phyloP scores from a whole-genome alignment of 1,140 invertebrate species.

The Radopholus similis region DNA sequence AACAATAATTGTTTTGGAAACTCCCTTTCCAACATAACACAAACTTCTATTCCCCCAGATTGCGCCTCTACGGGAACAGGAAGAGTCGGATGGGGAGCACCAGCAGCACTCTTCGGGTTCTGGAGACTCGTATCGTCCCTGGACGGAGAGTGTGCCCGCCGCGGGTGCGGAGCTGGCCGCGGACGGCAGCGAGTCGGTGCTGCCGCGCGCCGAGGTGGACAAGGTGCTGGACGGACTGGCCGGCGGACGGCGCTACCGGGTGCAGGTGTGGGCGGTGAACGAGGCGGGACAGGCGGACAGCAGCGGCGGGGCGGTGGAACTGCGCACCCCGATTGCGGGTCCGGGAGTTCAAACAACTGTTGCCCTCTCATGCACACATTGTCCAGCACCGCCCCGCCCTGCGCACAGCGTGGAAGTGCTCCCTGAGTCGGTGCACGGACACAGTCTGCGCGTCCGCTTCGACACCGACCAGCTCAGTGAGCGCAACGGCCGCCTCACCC shows the following conservation, averaged over 20 bases:
- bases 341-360: not conserved
- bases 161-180: not conserved
- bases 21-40: not conserved
- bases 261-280: conserved; percentile 49
- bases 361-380: too few relatives aligned
- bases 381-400: conserved; percentile 40
- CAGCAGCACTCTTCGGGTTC: not conserved
- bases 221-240: conserved; percentile 46
- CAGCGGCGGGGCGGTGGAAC: not conserved
- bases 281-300: conserved; percentile 45
- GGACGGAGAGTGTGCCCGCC: conserved; percentile 40
- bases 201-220: not conserved
- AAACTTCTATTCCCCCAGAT: not conserved
- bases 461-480: conserved; percentile 42
- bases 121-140: conserved; percentile 19
- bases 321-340: conserved; percentile 7
- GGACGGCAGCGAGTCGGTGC: not conserved
- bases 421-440: conserved; percentile 29
- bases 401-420: conserved; percentile 42
- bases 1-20: not conserved
- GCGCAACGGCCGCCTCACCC: conserved; percentile 46
- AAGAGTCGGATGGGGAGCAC: conserved; percentile 11
- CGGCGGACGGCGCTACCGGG: conserved; percentile 46
- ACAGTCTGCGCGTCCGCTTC: conserved; percentile 41
- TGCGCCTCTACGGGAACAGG: conserved; percentile 8